Percentiles rank a stretch among this genome's conserved stretches.
Evolutionary conservation across 2,797 vertebrate species (phyloP).

Genomic region (Hoplostethus mediterraneus): DNA sequence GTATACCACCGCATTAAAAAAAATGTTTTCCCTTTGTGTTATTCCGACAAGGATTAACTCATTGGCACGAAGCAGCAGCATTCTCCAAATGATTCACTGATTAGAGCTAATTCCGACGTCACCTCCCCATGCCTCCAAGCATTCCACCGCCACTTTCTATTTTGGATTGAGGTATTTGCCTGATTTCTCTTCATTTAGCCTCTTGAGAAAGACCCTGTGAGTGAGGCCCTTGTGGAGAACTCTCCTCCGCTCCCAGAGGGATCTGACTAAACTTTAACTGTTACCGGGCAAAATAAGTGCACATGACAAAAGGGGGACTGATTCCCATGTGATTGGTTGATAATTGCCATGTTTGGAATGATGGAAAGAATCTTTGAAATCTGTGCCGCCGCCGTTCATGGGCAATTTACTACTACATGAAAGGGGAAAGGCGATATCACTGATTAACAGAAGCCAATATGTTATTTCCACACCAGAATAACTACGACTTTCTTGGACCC

Average conservation of each 20-base stretch:
- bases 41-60: constrained; percentile 25
- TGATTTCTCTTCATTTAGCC: constrained; percentile 61
- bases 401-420: constrained; percentile 68
- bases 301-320: constrained; percentile 68
- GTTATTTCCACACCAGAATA: constrained; percentile 35
- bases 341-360: constrained; percentile 81
- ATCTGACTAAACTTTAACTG: constrained; percentile 75
- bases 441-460: constrained; percentile 76
- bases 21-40: constrained; percentile 2
- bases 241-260: constrained; percentile 54
- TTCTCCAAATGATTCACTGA: constrained; percentile 67
- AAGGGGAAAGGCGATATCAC: constrained; percentile 61
- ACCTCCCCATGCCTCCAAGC: constrained; percentile 56
- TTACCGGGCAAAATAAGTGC: constrained; percentile 60
- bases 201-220: constrained; percentile 65
- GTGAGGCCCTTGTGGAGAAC: constrained; percentile 54
- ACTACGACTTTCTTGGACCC: constrained; percentile 57
- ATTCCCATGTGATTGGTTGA: constrained; percentile 82
- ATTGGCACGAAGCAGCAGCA: constrained; percentile 56
- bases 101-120: constrained; percentile 69
- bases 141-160: constrained; percentile 65
- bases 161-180: constrained; percentile 62
- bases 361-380: constrained; percentile 75
- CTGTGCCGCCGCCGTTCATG: constrained; percentile 57
- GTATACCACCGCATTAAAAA: neutral